Conservation (phyloP, 2,113 vertebrate genomes). For the Euleptes europaea region DNA sequence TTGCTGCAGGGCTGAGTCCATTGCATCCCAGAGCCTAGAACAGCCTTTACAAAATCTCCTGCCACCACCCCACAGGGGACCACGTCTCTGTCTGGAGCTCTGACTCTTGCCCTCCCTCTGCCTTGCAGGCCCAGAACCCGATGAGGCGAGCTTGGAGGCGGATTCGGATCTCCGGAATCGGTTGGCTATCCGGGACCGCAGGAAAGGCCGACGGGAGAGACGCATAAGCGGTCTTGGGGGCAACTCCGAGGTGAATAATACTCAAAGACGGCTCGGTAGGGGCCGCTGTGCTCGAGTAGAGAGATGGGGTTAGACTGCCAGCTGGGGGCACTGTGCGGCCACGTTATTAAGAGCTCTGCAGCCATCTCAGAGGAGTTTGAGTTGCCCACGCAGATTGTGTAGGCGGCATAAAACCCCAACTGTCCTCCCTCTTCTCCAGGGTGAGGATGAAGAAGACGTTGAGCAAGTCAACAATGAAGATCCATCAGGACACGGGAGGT, state of each 20-base stretch:
- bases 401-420: neutral
- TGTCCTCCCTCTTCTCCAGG: slow-evolving; percentile 21
- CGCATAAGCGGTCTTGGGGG: slow-evolving; percentile 77
- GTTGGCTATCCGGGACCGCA: slow-evolving; percentile 66
- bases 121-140: neutral
- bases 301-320: neutral
- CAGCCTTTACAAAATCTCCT: neutral
- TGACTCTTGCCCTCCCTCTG: neutral
- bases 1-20: neutral
- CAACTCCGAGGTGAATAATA: slow-evolving; percentile 13
- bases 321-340: too few species aligned
- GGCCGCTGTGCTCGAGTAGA: neutral
- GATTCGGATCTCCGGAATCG: slow-evolving; percentile 56
- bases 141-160: neutral
- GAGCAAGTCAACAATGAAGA: slow-evolving; percentile 13
- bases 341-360: neutral
- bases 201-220: slow-evolving; percentile 73
- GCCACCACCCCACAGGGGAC: neutral
- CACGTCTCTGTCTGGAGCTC: neutral
- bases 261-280: neutral
- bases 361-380: neutral
- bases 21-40: neutral
- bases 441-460: slow-evolving; percentile 58
- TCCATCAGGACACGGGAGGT: slow-evolving; percentile 49
- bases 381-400: too few species aligned